Percentiles rank a stretch among this genome's conserved stretches.
These are phyloP conservation scores for Axea sp. DNA, from an alignment of 2,888 invertebrate species.

Conservation along the genomic window DNA sequence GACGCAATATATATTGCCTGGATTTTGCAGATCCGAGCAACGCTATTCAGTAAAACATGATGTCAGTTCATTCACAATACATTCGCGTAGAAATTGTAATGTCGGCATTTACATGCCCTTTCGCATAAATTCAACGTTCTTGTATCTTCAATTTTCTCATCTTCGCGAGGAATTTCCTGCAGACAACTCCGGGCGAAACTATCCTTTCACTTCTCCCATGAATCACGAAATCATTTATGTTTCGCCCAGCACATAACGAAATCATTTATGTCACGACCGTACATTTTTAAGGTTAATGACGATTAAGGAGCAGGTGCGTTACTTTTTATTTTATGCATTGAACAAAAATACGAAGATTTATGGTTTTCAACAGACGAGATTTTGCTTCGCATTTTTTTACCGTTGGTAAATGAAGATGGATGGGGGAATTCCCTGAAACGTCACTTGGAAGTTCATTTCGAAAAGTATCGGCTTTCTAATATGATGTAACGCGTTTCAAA, in stretches of 20 bases:
- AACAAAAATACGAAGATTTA: conserved; percentile 34
- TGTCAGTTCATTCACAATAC: conserved; percentile 58
- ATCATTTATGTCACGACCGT: conserved; percentile 42
- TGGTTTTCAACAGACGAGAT: conserved; percentile 14
- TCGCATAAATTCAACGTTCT: conserved; percentile 59
- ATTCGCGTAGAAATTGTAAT: conserved; percentile 57
- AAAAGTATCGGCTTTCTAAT: conserved; percentile 17
- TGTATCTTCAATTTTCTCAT: conserved; percentile 61
- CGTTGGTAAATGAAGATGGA: conserved; percentile 24
- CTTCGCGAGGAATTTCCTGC: conserved; percentile 58
- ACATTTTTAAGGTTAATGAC: conserved; percentile 51
- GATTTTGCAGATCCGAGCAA: conserved; percentile 53
- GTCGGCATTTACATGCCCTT: conserved; percentile 62
- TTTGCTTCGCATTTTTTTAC: conserved; percentile 10
- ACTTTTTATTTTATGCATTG: conserved; percentile 10
- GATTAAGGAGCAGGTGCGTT: conserved; percentile 53
- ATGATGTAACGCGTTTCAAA: conserved; percentile 16
- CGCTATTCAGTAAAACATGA: conserved; percentile 51
- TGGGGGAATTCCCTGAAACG: conserved; percentile 1
- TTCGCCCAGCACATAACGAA: too few species aligned
- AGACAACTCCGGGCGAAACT: conserved; percentile 48
- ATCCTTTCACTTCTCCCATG: conserved; percentile 60
- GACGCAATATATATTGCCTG: conserved; percentile 38
- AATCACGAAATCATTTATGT: conserved; percentile 59
- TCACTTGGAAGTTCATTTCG: conserved; percentile 3